Conservation (phyloP, 1,140 invertebrate species). For the Drosophila equinoxialis region DNA sequence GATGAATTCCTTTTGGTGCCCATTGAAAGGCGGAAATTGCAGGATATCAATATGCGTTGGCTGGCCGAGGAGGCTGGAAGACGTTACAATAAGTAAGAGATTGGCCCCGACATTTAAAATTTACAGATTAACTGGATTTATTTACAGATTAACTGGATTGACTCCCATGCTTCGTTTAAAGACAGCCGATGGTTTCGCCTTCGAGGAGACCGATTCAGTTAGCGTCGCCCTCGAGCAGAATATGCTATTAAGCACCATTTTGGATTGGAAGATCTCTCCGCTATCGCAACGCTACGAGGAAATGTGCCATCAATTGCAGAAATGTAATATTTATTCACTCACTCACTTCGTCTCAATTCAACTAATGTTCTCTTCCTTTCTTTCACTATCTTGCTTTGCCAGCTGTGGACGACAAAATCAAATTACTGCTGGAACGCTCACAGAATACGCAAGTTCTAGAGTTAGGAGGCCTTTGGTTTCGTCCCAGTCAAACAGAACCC, state of each 20-base stretch:
- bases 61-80: conserved; percentile 87
- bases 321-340: conserved; percentile 75
- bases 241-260: conserved; percentile 85
- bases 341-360: background rate
- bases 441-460: conserved; percentile 84
- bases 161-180: conserved; percentile 86
- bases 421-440: conserved; percentile 84
- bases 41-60: conserved; percentile 87
- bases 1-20: conserved; percentile 87
- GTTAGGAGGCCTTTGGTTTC: conserved; percentile 84
- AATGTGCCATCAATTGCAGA: conserved; percentile 85
- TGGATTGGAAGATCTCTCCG: conserved; percentile 86
- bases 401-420: conserved; percentile 83
- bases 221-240: conserved; percentile 85
- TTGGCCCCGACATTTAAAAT: background rate
- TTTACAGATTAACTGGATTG: conserved; percentile 85
- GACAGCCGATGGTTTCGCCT: conserved; percentile 87
- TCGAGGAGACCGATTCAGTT: conserved; percentile 87
- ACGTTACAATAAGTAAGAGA: conserved; percentile 87
- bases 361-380: background rate
- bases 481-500: conserved; percentile 83
- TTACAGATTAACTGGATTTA: background rate
- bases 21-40: conserved; percentile 85
- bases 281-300: conserved; percentile 87
- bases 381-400: background rate